Base-by-base conservation (phyloP, 2,113 vertebrate genomes). In the Vireo altiloquus region DNA sequence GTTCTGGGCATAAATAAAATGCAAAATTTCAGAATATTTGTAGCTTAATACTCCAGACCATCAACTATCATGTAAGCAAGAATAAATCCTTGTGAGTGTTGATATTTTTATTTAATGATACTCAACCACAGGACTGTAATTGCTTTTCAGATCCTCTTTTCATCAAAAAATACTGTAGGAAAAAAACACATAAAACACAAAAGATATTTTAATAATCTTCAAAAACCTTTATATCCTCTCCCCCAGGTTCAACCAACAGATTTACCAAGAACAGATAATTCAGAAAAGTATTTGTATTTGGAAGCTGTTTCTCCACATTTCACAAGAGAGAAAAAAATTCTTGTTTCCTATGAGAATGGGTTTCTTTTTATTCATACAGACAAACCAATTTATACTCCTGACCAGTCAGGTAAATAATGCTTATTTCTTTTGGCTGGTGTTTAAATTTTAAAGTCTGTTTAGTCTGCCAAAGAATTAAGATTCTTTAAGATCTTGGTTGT, bases 291-390 rank as follows among this genome's bases (percentile, higher is more conserved):
- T 49, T 98, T 99, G 69, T 98, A 98, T 90, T 97, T 99, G 75
- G 98, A 98, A 72, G 97, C 98, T 40, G 77, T 97, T 69, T 98
- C 98, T 27, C 52, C 83, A 11, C 97, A 97, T 88, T 98, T 99
- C 95, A 98, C 98, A 65, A 90, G 93, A 66, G 89, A 97, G 13
- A 95, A 98, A 95, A 97, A 92, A 50, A 85, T 99, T 3, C 96
- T 98, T 4, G 56, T 99, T 80, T 98, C 97, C 33, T 98, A 98
- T 49, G 63, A 98, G 37, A 99, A 99, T 74, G 99, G 99, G 17
- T 99, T 98, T 97, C 97, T 99, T 84, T 99, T 99, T 82, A 95
- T 99, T 89, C 99, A 99, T 61, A 99, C 98, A 0, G 99, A 99
- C 97, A 99, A 99, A 91, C 98, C 98, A 16, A 27, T 99, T 76